Evolutionary conservation across 2,888 invertebrate species (phyloP), one percentile per base, ranked within the genome.

Genomic region (Holacanthella duospinosa): DNA sequence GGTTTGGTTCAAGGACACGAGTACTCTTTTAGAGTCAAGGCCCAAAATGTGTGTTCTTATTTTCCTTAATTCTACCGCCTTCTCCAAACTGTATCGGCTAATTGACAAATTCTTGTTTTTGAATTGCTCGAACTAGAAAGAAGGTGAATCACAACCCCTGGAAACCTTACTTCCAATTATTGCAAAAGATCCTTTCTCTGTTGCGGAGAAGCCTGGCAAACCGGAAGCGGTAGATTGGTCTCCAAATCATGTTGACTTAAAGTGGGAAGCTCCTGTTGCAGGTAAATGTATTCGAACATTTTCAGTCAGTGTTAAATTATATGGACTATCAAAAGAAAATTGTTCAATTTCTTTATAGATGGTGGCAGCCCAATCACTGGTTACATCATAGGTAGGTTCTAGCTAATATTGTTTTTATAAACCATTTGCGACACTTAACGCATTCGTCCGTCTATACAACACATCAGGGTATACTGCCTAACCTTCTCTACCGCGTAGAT

Each of bases 111-210:
- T n/a, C n/a, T n/a, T n/a, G n/a, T n/a, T n/a, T n/a, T n/a, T n/a
- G n/a, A n/a, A n/a, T n/a, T n/a, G n/a, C n/a, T n/a, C n/a, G n/a
- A n/a, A n/a, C n/a, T 99, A 99, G 79, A 93, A 93, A 77, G 96
- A 97, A 78, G 99, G 99, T 25, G 95, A 95, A 78, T 94, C 96
- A 0, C 95, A 96, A 77, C 94, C 94, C 63, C 80, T 99, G 64
- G 93, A 93, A 78, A 89, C 94, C 0, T 93, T 93, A 67, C 89
- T 89, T 74, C 85, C 91, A 19, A 92, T 94, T 73, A 81, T 90
- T 71, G 94, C 94, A 59, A 93, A 93, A 79, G 93, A 95, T 86
- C 94, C 94, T 48, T 95, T 90, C 81, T 88, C 89, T 66, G 86
- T 84, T 55, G 89, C 95, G 43, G 87, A 87, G 65, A 86, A 89